Evolutionary conservation across 2,888 invertebrate genomes (phyloP), one percentile per base, ranked within the genome.

Genomic region (Chelonus formosanus): DNA sequence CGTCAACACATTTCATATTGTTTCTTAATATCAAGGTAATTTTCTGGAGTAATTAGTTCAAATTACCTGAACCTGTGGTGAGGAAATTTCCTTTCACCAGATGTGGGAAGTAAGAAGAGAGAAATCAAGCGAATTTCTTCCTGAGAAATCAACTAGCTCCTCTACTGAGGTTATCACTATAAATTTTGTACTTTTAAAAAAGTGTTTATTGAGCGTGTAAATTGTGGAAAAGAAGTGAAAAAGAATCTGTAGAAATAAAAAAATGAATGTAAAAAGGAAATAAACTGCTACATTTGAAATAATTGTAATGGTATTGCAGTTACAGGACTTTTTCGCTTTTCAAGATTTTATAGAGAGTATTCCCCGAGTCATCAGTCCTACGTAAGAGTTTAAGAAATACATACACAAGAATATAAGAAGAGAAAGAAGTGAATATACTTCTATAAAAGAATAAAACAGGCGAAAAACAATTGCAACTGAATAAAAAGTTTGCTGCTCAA

Each of bases 401-500:
- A 40, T 6, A 40, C 5, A 40, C 4, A 5, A 40, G 40, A 40
- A 6, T 5, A 40, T 4, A 40, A 40, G 40, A 40, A 40, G 3
- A 1, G 40, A 40, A 40, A 4, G 40, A 5, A 40, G 40, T 40
- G 44, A 44, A 40, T 40, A 40, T 6, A 5, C 6, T 3, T 40
- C 40, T 40, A 40, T 40, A 40, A 40, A 40, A 40, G 40, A 40
- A 40, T 40, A 62, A 31, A 63, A 56, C 43, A 45, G 56, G 55
- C 55, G 48, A 43, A 50, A 59, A 64, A 61, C 50, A 67, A 64
- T 60, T 67, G 43, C 34, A 32, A 54, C 48, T 20, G 59, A 60
- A 45, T 52, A 65, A 63, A 71, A 73, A 76, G 69, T 75, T 76
- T 68, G 68, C 70, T 70, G 72, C 71, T 75, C 76, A 73, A 78